phyloP scores from a whole-genome alignment of 1,140 invertebrate species.

The Pantala flavescens region DNA sequence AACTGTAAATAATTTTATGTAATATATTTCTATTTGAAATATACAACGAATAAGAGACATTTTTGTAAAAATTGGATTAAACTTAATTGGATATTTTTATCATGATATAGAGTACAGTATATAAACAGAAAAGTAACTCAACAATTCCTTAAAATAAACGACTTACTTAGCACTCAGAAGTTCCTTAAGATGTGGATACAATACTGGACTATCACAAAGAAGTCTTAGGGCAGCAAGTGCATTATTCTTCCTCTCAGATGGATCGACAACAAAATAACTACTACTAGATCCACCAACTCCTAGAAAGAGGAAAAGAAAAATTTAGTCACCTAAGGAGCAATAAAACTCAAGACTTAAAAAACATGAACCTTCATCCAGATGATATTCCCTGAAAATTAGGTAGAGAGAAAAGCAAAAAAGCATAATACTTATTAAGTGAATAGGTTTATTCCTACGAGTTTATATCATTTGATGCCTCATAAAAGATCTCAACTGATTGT shows the following conservation, averaged over 20 bases:
- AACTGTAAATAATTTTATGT: too few species aligned
- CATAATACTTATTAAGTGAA: too few species aligned
- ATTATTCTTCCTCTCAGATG: slow-evolving; percentile 72
- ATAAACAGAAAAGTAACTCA: slow-evolving; percentile 13
- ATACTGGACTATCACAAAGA: slow-evolving; percentile 64
- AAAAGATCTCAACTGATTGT: too few species aligned
- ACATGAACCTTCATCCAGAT: too few species aligned
- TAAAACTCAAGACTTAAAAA: too few species aligned
- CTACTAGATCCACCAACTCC: slow-evolving; percentile 20
- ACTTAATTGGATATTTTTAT: background rate
- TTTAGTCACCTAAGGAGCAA: too few species aligned
- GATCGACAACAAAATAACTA: slow-evolving; percentile 47
- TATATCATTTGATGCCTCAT: too few species aligned
- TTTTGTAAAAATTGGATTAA: background rate
- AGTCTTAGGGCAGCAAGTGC: slow-evolving; percentile 72
- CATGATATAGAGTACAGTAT: slow-evolving; percentile 10
- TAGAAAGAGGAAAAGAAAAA: background rate
- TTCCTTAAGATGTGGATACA: slow-evolving; percentile 71
- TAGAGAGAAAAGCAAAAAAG: too few species aligned
- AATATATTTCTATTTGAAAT: too few species aligned
- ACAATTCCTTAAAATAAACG: slow-evolving; percentile 5
- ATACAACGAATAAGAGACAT: slow-evolving; percentile 13
- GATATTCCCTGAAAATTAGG: too few species aligned
- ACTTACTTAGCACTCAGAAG: slow-evolving; percentile 71
- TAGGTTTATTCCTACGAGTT: too few species aligned